Percentiles rank a stretch among this genome's conserved stretches.
Evolutionary conservation across 2,797 vertebrate species (phyloP).

Genomic region (Poecilia picta): DNA sequence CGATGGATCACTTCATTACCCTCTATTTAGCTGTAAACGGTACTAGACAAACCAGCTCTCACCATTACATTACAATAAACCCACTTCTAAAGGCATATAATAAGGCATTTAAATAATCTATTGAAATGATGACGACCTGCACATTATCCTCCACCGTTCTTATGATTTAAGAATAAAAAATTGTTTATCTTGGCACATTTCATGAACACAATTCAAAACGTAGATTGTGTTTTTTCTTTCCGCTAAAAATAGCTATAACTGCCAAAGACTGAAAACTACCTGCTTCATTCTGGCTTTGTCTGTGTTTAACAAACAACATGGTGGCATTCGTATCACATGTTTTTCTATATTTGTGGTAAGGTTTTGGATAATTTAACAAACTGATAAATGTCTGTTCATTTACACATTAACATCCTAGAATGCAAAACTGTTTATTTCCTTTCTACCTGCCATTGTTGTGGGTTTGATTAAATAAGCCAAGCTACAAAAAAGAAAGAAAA

Average conservation of each 20-base stretch:
- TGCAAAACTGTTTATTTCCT: not conserved
- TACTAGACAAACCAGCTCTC: slow-evolving; percentile 16
- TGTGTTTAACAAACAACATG: not conserved
- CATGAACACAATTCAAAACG: not conserved
- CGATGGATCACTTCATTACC: slow-evolving; percentile 35
- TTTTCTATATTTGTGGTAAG: not conserved
- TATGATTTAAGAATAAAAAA: slow-evolving; percentile 14
- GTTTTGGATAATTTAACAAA: not conserved
- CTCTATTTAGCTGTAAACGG: slow-evolving; percentile 26
- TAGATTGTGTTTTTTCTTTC: not conserved
- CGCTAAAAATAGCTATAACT: not conserved
- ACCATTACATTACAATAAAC: slow-evolving; percentile 20
- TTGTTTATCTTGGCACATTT: slow-evolving; percentile 9
- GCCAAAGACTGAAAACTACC: slow-evolving; percentile 1
- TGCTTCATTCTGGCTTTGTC: not conserved
- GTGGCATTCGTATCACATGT: not conserved
- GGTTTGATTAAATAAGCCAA: not conserved
- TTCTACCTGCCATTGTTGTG: not conserved
- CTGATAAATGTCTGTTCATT: not conserved
- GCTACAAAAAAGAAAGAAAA: not conserved
- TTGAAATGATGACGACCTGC: not conserved
- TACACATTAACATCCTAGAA: not conserved
- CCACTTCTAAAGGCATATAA: slow-evolving; percentile 8
- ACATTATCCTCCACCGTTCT: not conserved
- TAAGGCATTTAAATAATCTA: not conserved